A percentile compares a stretch with the other conserved stretches of the same genome.
These are phyloP conservation scores for Heteromormyrus szaboi DNA, from an alignment of 2,797 vertebrate species.

Conservation along the genomic window DNA sequence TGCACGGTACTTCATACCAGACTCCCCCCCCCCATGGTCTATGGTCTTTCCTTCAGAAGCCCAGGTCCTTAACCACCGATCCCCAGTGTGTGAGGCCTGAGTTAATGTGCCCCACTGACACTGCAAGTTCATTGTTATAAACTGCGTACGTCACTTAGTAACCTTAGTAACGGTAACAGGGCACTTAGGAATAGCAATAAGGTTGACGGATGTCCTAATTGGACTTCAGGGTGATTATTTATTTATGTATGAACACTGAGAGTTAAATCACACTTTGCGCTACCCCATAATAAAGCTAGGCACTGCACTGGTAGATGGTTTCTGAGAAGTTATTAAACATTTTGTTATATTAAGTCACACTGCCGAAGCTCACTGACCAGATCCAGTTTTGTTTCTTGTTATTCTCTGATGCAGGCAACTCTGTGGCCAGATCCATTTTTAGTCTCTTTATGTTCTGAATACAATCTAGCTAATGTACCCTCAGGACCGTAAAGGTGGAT, in stretches of 20 bases:
- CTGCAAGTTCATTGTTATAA: neutral
- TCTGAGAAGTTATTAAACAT: conserved; percentile 1
- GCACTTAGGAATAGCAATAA: conserved; percentile 9
- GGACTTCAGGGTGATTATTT: neutral
- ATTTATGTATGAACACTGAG: conserved; percentile 9
- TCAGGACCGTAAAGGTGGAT: neutral
- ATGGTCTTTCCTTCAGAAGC: neutral
- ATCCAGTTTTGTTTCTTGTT: neutral
- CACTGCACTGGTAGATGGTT: neutral
- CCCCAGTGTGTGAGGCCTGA: neutral
- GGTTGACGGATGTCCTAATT: neutral
- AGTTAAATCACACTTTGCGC: neutral
- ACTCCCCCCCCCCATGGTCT: neutral
- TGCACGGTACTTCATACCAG: neutral
- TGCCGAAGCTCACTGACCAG: neutral
- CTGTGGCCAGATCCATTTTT: neutral
- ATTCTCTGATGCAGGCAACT: neutral
- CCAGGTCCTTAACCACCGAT: neutral
- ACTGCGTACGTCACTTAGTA: neutral
- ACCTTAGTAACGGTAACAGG: conserved; percentile 8
- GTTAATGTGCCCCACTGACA: neutral
- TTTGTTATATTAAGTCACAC: conserved; percentile 3
- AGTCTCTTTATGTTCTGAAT: neutral
- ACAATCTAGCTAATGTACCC: neutral
- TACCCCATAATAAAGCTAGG: neutral